Percentiles rank a stretch among this genome's conserved stretches.
Evolutionary conservation across 2,797 vertebrate genomes (phyloP).

Genomic region (Petrocephalus sullivani): DNA sequence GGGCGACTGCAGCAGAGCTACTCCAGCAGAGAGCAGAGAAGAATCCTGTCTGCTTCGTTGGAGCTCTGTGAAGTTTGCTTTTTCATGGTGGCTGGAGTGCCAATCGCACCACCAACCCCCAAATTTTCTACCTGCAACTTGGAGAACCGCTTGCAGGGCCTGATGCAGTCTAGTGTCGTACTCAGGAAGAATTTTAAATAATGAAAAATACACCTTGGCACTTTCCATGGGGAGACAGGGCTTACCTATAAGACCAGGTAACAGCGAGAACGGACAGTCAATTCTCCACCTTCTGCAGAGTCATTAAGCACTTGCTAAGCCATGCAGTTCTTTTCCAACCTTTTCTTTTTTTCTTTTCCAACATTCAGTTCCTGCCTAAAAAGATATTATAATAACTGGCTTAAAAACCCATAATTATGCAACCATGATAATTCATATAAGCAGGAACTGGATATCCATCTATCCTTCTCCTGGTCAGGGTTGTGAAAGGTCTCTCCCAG

Average conservation of each 20-base stretch:
- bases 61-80: too few relatives aligned
- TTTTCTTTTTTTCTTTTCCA: not conserved
- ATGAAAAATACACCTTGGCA: not conserved
- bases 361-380: not conserved
- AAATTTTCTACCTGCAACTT: too few relatives aligned
- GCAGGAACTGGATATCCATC: not conserved
- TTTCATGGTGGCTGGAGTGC: too few relatives aligned
- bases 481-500: not conserved
- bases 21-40: too few relatives aligned
- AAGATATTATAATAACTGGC: not conserved
- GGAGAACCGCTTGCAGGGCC: too few relatives aligned
- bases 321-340: not conserved
- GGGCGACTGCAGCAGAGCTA: too few relatives aligned
- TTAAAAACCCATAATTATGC: not conserved
- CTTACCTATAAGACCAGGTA: not conserved
- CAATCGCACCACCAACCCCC: too few relatives aligned
- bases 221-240: not conserved
- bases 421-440: not conserved
- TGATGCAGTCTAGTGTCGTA: too few relatives aligned
- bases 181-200: not conserved
- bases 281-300: not conserved
- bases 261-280: not conserved
- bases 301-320: conserved; percentile 3
- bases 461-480: not conserved
- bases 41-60: too few relatives aligned